A percentile compares a stretch with the other conserved stretches of the same genome.
These are phyloP conservation scores for Linyphia triangularis DNA, from an alignment of 2,888 invertebrate genomes.

Conservation along the genomic window DNA sequence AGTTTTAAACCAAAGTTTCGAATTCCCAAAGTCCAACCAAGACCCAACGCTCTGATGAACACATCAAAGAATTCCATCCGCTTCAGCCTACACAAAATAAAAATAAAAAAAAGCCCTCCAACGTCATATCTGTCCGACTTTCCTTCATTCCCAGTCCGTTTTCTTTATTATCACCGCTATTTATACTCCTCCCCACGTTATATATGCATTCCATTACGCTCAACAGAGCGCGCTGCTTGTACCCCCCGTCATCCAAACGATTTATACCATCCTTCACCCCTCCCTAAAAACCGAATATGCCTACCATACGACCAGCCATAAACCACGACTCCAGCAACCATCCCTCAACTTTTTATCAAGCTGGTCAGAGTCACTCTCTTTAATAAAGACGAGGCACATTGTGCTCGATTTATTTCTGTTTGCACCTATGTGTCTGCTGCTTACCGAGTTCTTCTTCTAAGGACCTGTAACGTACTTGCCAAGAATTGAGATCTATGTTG, in stretches of 20 bases:
- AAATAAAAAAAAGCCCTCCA: not conserved
- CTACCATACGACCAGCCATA: slow-evolving; percentile 21
- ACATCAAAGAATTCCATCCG: not conserved
- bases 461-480: not conserved
- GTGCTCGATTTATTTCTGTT: slow-evolving; percentile 49
- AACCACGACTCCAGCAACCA: slow-evolving; percentile 14
- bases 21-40: too few relatives aligned
- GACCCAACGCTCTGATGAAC: too few relatives aligned
- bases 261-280: not conserved
- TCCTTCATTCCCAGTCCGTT: not conserved
- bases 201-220: slow-evolving; percentile 25
- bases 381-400: slow-evolving; percentile 44
- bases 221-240: not conserved
- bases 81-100: not conserved
- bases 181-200: not conserved
- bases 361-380: slow-evolving; percentile 23
- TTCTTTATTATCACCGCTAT: slow-evolving; percentile 21
- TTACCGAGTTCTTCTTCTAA: not conserved
- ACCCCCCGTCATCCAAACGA: not conserved
- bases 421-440: slow-evolving; percentile 20
- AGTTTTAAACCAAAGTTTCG: too few relatives aligned
- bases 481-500: not conserved
- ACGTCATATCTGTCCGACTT: not conserved
- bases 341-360: not conserved
- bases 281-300: not conserved